These are phyloP conservation scores for Actinia equina DNA, from an alignment of 64 coral and sea anemone species.

Conservation along the genomic window DNA sequence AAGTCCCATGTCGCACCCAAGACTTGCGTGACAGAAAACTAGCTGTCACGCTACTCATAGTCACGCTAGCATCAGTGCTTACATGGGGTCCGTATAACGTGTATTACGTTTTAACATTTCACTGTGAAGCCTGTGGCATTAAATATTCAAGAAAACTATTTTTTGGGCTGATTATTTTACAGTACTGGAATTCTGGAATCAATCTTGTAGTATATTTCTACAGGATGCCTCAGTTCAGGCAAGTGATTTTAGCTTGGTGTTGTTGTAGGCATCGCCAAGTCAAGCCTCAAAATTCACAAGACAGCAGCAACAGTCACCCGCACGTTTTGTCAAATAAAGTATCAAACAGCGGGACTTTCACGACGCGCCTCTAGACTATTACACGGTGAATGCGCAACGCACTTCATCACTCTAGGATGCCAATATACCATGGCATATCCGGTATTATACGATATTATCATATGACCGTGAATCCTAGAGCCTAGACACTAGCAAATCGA, in stretches of 20 bases:
- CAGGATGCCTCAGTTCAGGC: slow-evolving; percentile 30
- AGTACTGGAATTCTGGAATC: slow-evolving; percentile 22
- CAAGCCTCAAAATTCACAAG: background rate
- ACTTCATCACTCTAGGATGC: background rate
- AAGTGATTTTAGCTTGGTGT: background rate
- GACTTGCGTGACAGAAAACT: slow-evolving; percentile 31
- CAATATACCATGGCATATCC: background rate
- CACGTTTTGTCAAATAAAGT: background rate
- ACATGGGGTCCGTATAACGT: slow-evolving; percentile 28
- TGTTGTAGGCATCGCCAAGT: slow-evolving; percentile 14
- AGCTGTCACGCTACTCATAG: slow-evolving; percentile 16
- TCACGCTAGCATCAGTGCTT: slow-evolving; percentile 23
- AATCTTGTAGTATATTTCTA: slow-evolving; percentile 16
- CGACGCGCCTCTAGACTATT: background rate
- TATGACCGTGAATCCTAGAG: no score
- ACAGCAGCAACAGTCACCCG: background rate
- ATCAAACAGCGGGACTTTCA: background rate
- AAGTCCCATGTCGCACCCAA: background rate
- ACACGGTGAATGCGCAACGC: background rate
- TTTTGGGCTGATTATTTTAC: background rate
- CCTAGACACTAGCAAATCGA: no score
- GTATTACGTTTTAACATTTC: slow-evolving; percentile 2
- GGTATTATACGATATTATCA: background rate
- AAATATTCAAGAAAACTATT: background rate
- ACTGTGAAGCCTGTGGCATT: background rate